phyloP scores from a whole-genome alignment of 2,113 vertebrate genomes.

The Paramormyrops kingsleyae region DNA sequence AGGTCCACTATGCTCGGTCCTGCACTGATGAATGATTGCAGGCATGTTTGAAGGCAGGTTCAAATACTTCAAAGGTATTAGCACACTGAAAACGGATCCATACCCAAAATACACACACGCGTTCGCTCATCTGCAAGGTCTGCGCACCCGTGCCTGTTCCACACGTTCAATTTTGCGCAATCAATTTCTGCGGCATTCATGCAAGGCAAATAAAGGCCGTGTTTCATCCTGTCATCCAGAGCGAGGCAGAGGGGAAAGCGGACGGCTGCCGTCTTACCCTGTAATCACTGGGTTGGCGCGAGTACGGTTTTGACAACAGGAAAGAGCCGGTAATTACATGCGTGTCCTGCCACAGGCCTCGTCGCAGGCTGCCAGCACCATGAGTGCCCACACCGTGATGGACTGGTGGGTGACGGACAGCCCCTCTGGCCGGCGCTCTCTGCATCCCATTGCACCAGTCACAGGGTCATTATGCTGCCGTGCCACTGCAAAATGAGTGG shows the following conservation, averaged over 20 bases:
- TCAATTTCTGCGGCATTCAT: slow-evolving; percentile 53
- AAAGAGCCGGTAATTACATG: slow-evolving; percentile 64
- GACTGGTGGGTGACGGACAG: slow-evolving; percentile 38
- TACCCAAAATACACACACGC: not conserved
- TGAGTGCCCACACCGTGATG: not conserved
- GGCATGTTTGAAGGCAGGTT: slow-evolving; percentile 29
- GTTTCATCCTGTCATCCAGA: slow-evolving; percentile 51
- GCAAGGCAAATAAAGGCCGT: slow-evolving; percentile 60
- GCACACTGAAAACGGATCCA: not conserved
- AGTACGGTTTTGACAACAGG: slow-evolving; percentile 59
- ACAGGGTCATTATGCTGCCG: slow-evolving; percentile 58
- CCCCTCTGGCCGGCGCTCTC: slow-evolving; percentile 40
- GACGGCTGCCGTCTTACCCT: slow-evolving; percentile 54
- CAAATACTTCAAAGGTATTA: slow-evolving; percentile 8
- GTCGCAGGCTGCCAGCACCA: slow-evolving; percentile 35
- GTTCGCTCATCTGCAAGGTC: not conserved
- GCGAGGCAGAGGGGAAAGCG: slow-evolving; percentile 30
- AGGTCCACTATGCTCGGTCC: not conserved
- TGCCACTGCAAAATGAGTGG: slow-evolving; percentile 41
- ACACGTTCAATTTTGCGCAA: slow-evolving; percentile 24
- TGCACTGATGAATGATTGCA: slow-evolving; percentile 33
- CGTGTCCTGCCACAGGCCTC: slow-evolving; percentile 49
- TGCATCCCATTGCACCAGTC: slow-evolving; percentile 49
- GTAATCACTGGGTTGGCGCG: slow-evolving; percentile 64
- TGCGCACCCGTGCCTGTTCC: slow-evolving; percentile 35